Conservation (phyloP, 1,140 invertebrate genomes). For the Calephelis nemesis region DNA sequence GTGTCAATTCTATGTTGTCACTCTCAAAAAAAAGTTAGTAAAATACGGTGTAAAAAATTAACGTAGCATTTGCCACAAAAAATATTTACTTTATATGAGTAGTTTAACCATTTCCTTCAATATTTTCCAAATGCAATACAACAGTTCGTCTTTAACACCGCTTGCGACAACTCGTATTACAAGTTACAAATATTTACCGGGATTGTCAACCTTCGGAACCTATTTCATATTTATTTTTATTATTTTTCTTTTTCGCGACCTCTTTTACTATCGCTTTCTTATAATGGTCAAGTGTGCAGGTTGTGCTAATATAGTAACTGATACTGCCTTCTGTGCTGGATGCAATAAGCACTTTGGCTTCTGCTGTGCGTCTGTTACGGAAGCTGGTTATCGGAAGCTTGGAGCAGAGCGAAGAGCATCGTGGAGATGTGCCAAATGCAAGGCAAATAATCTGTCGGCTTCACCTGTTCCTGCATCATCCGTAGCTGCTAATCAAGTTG, state of each 20-base stretch:
- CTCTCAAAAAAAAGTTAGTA: too few species aligned
- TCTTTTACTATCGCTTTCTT: not conserved
- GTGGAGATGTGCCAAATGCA: not conserved
- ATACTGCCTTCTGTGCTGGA: not conserved
- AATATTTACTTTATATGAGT: too few species aligned
- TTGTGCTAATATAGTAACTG: not conserved
- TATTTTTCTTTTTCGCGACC: not conserved
- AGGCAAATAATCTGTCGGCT: not conserved
- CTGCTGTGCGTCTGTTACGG: conserved; percentile 1
- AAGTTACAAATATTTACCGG: not conserved
- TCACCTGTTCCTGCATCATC: not conserved
- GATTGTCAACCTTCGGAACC: not conserved
- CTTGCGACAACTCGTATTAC: not conserved
- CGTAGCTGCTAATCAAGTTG: not conserved
- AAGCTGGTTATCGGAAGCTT: not conserved
- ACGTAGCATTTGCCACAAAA: too few species aligned
- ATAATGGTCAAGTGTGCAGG: not conserved
- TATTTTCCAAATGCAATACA: too few species aligned
- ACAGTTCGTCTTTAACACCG: not conserved
- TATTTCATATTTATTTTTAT: not conserved
- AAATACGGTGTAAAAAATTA: too few species aligned
- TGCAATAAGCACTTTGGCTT: not conserved
- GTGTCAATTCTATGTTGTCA: too few species aligned
- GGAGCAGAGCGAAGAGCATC: not conserved
- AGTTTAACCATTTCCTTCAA: too few species aligned